Evolutionary conservation across 2,113 vertebrate genomes (phyloP).

Genomic region (Notothenia rossii): DNA sequence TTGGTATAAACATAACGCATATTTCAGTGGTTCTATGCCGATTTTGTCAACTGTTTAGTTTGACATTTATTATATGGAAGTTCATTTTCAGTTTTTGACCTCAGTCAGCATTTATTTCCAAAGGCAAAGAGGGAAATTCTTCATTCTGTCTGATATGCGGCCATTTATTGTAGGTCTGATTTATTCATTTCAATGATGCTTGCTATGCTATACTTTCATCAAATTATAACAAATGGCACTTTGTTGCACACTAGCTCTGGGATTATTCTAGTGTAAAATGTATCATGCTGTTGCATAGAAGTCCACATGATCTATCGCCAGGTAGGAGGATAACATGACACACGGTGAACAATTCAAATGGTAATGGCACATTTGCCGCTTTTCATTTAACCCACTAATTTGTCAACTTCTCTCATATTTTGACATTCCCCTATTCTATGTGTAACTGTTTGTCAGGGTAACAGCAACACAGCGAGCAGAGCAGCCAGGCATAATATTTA

Average conservation of each 20-base stretch:
- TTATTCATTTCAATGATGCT: neutral
- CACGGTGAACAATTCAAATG: neutral
- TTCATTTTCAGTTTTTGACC: slow-evolving; percentile 29
- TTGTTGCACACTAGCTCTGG: neutral
- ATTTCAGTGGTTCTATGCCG: slow-evolving; percentile 11
- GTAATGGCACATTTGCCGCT: neutral
- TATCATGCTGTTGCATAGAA: neutral
- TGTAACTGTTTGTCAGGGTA: slow-evolving; percentile 14
- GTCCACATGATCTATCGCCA: neutral
- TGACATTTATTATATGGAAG: slow-evolving; percentile 2
- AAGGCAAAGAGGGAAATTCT: slow-evolving; percentile 6
- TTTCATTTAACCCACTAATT: neutral
- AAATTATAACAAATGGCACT: slow-evolving; percentile 8
- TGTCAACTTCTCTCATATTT: neutral
- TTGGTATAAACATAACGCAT: slow-evolving; percentile 1
- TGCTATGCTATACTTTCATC: neutral
- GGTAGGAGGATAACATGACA: neutral
- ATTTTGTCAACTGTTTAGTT: neutral
- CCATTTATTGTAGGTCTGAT: neutral
- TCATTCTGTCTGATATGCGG: neutral
- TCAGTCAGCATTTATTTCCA: slow-evolving; percentile 9
- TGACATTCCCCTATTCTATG: neutral
- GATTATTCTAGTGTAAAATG: neutral
- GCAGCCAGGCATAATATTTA: neutral
- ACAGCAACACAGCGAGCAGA: slow-evolving; percentile 4